Base-by-base conservation (phyloP, 2,797 vertebrate genomes). In the Busarellus nigricollis region DNA sequence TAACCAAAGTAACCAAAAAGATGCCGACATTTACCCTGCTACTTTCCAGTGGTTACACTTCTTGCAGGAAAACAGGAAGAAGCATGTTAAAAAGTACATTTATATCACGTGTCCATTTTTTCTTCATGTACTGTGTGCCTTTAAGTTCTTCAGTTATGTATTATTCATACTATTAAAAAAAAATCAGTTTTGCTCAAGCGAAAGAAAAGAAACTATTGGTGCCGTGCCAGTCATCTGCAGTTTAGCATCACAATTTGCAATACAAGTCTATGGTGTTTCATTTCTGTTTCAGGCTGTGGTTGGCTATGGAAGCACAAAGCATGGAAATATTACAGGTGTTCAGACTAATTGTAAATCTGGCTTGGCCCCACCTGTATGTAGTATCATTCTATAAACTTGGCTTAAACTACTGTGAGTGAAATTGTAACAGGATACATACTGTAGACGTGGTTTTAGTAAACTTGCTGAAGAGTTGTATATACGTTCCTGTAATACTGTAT, bases 121-220 rank as follows among this genome's bases (percentile, higher is more conserved):
- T 57, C 66, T 85, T 87, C 63, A 45, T 49, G 50, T 35, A 58
- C 66, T 55, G 29, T 29, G 14, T 74, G 63, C 29, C 71, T 89
- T 94, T n/a, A 83, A 93, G 71, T 55, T 87, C 62, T 77, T 67
- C 83, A n/a, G 28, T 69, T 87, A 31, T 59, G 33, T 87, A 94
- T 94, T 92, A 87, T 90, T 94, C 69, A 74, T 62, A 13, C 49
- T 35, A 29, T 38, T 79, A 2, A 26, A 96, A 96, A 96, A 89
- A 83, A 70, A 40, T 9, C 28, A 35, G 3, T 83, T 93, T 87
- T 86, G 8, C 61, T 61, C 13, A 62, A 81, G 42, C 37, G 59
- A 50, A 91, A 93, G 55, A 44, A 91, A 96, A 65, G 49, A 62
- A 82, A 63, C 15, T 77, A 7, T 77, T 95, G 62, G 66, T 90